A percentile compares a stretch with the other conserved stretches of the same genome.
These are phyloP conservation scores for Leptopterna dolabrata DNA, from an alignment of 2,888 invertebrate species.

Conservation along the genomic window DNA sequence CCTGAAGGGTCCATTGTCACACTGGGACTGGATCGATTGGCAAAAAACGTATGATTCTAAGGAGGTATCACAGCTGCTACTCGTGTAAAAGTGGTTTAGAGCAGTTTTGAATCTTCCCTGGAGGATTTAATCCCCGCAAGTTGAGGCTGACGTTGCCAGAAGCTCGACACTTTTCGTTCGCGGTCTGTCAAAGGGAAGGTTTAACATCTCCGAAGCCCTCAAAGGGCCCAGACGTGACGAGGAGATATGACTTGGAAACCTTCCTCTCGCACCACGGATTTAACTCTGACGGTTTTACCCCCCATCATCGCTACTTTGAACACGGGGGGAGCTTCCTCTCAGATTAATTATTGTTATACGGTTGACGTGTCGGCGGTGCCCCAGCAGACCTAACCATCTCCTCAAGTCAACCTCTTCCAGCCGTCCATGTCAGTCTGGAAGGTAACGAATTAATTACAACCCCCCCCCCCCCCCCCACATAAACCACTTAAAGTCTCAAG, in stretches of 20 bases:
- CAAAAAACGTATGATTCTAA: too few species aligned
- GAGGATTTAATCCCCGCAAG: not conserved
- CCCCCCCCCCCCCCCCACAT: not conserved
- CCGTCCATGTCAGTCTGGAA: not conserved
- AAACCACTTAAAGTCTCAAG: not conserved
- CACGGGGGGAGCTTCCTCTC: not conserved
- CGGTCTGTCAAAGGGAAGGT: not conserved
- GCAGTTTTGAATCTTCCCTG: not conserved
- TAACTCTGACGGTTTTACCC: not conserved
- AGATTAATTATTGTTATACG: constrained; percentile 26
- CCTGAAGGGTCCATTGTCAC: too few species aligned
- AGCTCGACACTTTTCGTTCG: not conserved
- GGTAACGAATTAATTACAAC: constrained; percentile 18
- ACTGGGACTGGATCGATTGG: too few species aligned
- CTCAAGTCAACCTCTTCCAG: not conserved
- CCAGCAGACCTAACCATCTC: not conserved
- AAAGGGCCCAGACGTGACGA: not conserved
- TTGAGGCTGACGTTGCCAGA: not conserved
- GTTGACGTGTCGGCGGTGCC: not conserved
- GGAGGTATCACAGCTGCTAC: too few species aligned
- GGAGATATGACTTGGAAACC: not conserved
- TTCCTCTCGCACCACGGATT: not conserved
- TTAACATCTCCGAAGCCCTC: not conserved
- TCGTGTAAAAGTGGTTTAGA: too few species aligned
- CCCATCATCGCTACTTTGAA: not conserved